Evolutionary conservation across 2,113 vertebrate genomes (phyloP).

Genomic region (Pungitius pungitius): DNA sequence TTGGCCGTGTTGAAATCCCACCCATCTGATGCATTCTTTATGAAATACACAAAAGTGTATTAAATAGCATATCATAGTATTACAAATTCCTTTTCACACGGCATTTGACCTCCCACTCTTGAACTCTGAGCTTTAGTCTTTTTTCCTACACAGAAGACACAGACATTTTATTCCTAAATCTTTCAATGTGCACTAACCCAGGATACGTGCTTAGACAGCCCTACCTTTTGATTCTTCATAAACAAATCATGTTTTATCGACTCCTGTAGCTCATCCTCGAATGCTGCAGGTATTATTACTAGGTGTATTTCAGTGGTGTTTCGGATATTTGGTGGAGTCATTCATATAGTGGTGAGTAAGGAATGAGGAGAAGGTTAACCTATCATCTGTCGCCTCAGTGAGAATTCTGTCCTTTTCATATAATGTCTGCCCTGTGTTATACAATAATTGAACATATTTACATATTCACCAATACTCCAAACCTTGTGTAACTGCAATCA

Average conservation of each 20-base stretch:
- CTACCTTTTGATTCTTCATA: slow-evolving; percentile 18
- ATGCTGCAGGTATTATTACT: slow-evolving; percentile 1
- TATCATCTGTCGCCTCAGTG: neutral
- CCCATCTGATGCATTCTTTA: slow-evolving; percentile 7
- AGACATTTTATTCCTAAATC: slow-evolving; percentile 8
- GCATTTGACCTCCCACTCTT: neutral
- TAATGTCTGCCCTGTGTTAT: neutral
- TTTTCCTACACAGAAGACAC: slow-evolving; percentile 6
- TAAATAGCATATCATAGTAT: slow-evolving; percentile 1
- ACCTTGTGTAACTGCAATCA: slow-evolving; percentile 3
- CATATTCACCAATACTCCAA: neutral
- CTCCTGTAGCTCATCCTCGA: slow-evolving; percentile 7
- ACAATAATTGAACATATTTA: neutral
- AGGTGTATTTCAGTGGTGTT: neutral
- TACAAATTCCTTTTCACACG: slow-evolving; percentile 4
- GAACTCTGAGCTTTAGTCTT: neutral
- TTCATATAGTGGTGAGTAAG: neutral
- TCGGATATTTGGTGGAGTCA: neutral
- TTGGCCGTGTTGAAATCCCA: neutral
- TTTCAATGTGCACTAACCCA: slow-evolving; percentile 12
- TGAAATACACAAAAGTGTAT: slow-evolving; percentile 11
- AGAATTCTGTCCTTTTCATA: neutral
- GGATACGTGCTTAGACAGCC: slow-evolving; percentile 14
- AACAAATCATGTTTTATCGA: slow-evolving; percentile 25
- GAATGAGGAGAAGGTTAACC: neutral